A percentile compares a stretch with the other conserved stretches of the same genome.
Evolutionary conservation across 2,888 invertebrate genomes (phyloP).

Genomic region (Pheosia tremula): DNA sequence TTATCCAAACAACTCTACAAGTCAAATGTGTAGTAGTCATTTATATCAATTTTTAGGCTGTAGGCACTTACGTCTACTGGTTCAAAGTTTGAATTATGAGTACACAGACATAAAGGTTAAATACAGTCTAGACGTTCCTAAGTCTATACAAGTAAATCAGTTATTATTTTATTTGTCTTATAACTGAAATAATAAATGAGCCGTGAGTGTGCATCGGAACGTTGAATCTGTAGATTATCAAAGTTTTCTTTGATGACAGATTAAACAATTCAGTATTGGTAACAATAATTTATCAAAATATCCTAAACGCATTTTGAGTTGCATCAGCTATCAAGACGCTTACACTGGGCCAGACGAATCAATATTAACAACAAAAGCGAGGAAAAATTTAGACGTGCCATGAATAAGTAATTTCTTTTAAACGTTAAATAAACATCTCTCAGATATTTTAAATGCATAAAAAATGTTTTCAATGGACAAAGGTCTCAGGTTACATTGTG

Average conservation of each 20-base stretch:
- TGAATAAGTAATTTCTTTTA: slow-evolving; percentile 77
- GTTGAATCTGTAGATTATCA: no score
- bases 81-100: background rate
- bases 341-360: slow-evolving; percentile 48
- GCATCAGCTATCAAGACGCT: slow-evolving; percentile 46
- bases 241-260: no score
- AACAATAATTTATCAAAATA: slow-evolving; percentile 16
- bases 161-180: background rate
- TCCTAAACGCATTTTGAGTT: slow-evolving; percentile 36
- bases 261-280: background rate
- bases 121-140: background rate
- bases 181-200: background rate
- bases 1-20: background rate
- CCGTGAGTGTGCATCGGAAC: no score
- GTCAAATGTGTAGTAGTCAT: no score
- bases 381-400: slow-evolving; percentile 65
- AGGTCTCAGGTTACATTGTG: slow-evolving; percentile 76
- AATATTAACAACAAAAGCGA: slow-evolving; percentile 61
- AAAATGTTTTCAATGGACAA: slow-evolving; percentile 71
- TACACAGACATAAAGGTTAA: background rate
- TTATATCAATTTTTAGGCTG: no score
- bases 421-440: slow-evolving; percentile 73
- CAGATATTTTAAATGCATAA: slow-evolving; percentile 53
- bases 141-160: no score
- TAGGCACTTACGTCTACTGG: no score